phyloP scores from a whole-genome alignment of 2,888 invertebrate species.

The Microdon myrmicae region DNA sequence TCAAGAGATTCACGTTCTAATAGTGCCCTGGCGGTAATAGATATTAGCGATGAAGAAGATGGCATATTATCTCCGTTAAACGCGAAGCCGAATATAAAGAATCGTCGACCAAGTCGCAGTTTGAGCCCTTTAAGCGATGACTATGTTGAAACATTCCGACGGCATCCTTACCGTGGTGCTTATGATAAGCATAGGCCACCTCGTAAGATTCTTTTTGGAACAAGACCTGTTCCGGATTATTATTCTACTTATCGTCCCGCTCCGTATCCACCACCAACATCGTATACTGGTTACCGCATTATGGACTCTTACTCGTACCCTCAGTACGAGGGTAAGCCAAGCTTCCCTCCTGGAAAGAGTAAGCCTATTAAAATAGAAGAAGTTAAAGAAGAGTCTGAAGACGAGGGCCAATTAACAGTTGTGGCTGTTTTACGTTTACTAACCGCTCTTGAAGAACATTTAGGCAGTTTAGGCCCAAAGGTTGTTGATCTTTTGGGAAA shows the following conservation, averaged over 20 bases:
- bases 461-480: conserved; percentile 86
- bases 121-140: conserved; percentile 52
- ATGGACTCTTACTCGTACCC: conserved; percentile 63
- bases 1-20: conserved; percentile 5
- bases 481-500: conserved; percentile 80
- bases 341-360: conserved; percentile 57
- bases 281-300: conserved; percentile 58
- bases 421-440: conserved; percentile 78
- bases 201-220: conserved; percentile 26
- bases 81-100: conserved; percentile 39
- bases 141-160: conserved; percentile 29
- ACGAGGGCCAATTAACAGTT: conserved; percentile 70
- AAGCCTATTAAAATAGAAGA: conserved; percentile 57
- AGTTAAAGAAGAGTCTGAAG: conserved; percentile 62
- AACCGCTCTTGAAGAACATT: conserved; percentile 82
- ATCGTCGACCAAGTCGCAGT: conserved; percentile 34
- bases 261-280: conserved; percentile 45
- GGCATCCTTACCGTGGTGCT: conserved; percentile 19
- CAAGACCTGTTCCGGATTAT: conserved; percentile 33
- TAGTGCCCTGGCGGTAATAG: conserved; percentile 55
- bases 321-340: conserved; percentile 60
- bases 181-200: conserved; percentile 39
- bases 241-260: conserved; percentile 35
- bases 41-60: conserved; percentile 64
- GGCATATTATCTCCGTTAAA: conserved; percentile 19